Evolutionary conservation across 2,113 vertebrate genomes (phyloP), one percentile per base, ranked within the genome.

Genomic region (Synchiropus splendidus): DNA sequence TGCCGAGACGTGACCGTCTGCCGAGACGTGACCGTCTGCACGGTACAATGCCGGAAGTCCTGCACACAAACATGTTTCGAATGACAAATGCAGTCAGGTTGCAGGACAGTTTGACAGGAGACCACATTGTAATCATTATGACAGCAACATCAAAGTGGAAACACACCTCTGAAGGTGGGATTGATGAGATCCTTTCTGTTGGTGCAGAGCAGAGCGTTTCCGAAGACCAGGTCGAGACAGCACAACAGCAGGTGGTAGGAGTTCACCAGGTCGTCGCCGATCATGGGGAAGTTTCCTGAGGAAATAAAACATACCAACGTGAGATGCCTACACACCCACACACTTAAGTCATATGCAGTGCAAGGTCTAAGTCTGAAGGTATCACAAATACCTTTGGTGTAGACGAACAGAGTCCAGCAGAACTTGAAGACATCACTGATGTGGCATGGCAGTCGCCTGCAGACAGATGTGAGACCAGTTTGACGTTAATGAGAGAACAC

Each of bases 211-310:
- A 96, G 63, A 30, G 89, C 89, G 75, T 97, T 94, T 27, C 87
- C 85, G 81, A 92, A 98, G 72, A 92, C 85, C 74, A 98, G 69
- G 75, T 99, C 95, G 87, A 99, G 81, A 74, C 95, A 97, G 85
- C 94, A 98, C 42, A 99, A 88, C 79, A 99, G 87, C 52, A 99
- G 90, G 81, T 99, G 95, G 70, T 99, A 99, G 16, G 92, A 99
- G 75, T 98, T 99, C 65, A 99, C 94, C 76, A 99, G 87, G 83
- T 99, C 94, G 58, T 97, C 93, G 2, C 94, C 93, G 56, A 98
- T 99, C 92, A 95, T 96, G 53, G 76, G 83, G 79, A 99, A 99
- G 86, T 99, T 99, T 47, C 92, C 95, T 99, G 75, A 9, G 74
- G 10, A 6, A n/a, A 34, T n/a, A 5, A 43, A 12, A 12, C 46